Percentiles rank a stretch among this genome's conserved stretches.
These are phyloP conservation scores for Petaurus breviceps DNA, from an alignment of 2,113 vertebrate genomes.

Conservation along the genomic window DNA sequence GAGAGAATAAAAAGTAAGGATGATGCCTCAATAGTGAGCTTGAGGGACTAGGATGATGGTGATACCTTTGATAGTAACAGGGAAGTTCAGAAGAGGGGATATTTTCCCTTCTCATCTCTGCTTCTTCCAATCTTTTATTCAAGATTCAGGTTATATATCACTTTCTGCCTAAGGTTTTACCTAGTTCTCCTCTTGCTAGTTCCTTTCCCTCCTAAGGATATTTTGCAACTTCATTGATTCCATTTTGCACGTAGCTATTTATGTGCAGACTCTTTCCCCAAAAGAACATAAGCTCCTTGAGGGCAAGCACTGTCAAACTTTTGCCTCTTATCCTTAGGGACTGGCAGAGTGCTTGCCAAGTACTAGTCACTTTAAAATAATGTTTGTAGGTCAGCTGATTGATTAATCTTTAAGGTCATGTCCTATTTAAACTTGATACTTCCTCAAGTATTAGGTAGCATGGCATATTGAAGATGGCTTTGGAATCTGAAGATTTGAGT, in stretches of 20 bases:
- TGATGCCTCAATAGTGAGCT: background rate
- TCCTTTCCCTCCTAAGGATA: background rate
- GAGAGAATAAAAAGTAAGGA: background rate
- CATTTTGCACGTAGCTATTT: background rate
- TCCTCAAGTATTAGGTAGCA: background rate
- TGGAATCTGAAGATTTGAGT: background rate
- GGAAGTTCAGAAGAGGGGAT: background rate
- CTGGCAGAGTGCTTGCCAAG: background rate
- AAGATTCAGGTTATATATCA: background rate
- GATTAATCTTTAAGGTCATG: background rate
- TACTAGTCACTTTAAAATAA: background rate
- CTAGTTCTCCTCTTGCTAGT: background rate
- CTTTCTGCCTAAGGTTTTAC: background rate
- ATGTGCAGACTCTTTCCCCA: background rate
- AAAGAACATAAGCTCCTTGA: background rate
- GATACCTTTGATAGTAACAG: background rate
- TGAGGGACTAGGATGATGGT: background rate
- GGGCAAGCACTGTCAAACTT: background rate
- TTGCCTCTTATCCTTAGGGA: background rate
- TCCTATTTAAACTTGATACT: background rate
- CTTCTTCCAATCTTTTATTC: background rate
- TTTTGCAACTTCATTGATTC: background rate
- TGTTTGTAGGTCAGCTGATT: background rate
- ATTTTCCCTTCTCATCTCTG: background rate
- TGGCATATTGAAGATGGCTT: background rate